Conservation (phyloP, 2,113 vertebrate species). For the Passer montanus region DNA sequence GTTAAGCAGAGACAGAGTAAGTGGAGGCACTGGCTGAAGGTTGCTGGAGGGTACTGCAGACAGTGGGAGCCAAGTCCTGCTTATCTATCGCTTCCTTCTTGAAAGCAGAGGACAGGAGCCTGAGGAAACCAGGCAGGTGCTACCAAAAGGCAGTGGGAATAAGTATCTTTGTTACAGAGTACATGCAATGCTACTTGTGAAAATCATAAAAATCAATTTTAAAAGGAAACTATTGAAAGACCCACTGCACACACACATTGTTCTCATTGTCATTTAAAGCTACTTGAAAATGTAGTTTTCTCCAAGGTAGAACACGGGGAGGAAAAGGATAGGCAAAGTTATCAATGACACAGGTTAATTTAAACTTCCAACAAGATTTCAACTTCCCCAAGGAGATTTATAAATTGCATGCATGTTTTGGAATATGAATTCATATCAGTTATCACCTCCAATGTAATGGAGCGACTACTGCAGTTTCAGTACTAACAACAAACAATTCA, state of each 20-base stretch:
- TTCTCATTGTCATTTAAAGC: neutral
- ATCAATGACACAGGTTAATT: neutral
- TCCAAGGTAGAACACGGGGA: neutral
- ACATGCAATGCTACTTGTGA: neutral
- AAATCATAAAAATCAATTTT: slow-evolving; percentile 12
- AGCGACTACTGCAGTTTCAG: neutral
- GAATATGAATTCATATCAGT: slow-evolving; percentile 2
- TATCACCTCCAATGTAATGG: neutral
- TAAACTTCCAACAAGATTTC: slow-evolving; percentile 35
- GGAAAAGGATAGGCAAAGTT: neutral
- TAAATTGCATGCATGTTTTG: slow-evolving; percentile 14
- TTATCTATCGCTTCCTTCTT: neutral
- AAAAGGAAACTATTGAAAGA: slow-evolving; percentile 31
- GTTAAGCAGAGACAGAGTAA: neutral
- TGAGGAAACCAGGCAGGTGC: neutral
- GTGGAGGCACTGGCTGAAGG: neutral
- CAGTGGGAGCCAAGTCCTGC: neutral
- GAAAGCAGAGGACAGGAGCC: neutral
- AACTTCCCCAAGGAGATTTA: neutral
- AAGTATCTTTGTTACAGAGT: neutral
- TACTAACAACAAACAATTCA: slow-evolving; percentile 31
- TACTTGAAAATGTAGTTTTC: neutral
- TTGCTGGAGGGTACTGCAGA: neutral
- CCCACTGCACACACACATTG: neutral
- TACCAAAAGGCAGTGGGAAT: neutral